A percentile compares a stretch with the other conserved stretches of the same genome.
Evolutionary conservation across 2,113 vertebrate species (phyloP).

Genomic region (Tachycineta bicolor): DNA sequence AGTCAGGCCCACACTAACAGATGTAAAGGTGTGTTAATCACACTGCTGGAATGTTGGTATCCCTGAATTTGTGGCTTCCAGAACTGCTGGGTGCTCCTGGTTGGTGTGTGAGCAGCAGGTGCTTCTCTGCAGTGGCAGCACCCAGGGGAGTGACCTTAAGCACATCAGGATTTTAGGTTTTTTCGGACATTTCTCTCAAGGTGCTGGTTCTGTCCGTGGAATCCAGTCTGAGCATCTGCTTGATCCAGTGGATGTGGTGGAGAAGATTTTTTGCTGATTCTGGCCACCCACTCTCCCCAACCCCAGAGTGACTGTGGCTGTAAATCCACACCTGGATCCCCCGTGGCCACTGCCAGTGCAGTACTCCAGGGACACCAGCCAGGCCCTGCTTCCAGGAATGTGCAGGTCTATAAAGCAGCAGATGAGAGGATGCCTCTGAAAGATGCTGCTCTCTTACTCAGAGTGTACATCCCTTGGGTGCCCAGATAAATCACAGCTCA

Average conservation of each 20-base stretch:
- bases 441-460: background rate
- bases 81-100: background rate
- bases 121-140: background rate
- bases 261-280: background rate
- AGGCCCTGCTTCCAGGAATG: background rate
- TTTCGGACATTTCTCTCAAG: background rate
- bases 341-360: fast-evolving
- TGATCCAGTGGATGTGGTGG: background rate
- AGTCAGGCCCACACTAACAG: background rate
- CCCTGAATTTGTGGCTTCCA: background rate
- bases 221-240: background rate
- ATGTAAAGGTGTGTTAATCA: slow-evolving; percentile 43
- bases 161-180: background rate
- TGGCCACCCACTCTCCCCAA: background rate
- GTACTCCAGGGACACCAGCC: background rate
- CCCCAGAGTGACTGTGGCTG: fast-evolving
- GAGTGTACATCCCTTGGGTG: background rate
- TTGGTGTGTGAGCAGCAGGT: background rate
- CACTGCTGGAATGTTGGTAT: background rate
- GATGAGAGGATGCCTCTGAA: slow-evolving; percentile 1
- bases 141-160: background rate
- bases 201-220: background rate
- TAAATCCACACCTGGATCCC: background rate
- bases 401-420: background rate
- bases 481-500: background rate